Evolutionary conservation across 1,140 invertebrate genomes (phyloP).

Genomic region (Calephelis nemesis): DNA sequence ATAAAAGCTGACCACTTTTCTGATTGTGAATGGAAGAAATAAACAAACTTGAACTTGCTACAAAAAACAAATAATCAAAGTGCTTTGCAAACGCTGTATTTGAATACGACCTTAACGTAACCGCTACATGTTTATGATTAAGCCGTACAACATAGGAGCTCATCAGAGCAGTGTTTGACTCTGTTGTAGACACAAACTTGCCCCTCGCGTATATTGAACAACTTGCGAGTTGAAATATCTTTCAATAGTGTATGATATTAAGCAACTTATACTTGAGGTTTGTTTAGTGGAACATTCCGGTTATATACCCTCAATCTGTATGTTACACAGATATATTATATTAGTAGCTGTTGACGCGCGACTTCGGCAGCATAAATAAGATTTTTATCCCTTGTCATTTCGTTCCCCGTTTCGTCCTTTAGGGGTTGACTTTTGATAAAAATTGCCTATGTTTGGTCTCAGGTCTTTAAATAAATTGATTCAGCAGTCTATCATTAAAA

Average conservation of each 20-base stretch:
- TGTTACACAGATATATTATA: not conserved
- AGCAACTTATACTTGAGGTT: conserved; percentile 20
- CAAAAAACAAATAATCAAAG: too few relatives aligned
- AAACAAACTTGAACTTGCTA: too few relatives aligned
- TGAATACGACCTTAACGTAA: conserved; percentile 18
- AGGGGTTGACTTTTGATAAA: too few relatives aligned
- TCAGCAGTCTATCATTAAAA: too few relatives aligned
- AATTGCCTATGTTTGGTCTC: too few relatives aligned
- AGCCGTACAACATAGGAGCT: conserved; percentile 33
- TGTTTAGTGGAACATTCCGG: not conserved
- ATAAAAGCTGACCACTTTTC: too few relatives aligned
- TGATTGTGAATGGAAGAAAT: too few relatives aligned
- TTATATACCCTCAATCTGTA: too few relatives aligned
- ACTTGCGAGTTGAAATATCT: conserved; percentile 34
- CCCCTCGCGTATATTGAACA: conserved; percentile 41
- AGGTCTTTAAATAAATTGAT: too few relatives aligned
- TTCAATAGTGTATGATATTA: conserved; percentile 25
- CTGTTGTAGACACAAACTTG: conserved; percentile 40
- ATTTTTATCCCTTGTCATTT: too few relatives aligned
- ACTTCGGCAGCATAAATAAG: too few relatives aligned
- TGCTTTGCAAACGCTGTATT: not conserved
- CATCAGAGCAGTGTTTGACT: conserved; percentile 32
- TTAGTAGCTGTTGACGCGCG: not conserved
- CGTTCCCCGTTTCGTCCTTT: too few relatives aligned
- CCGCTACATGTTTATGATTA: conserved; percentile 28